Evolutionary conservation across 2,888 invertebrate genomes (phyloP).

Genomic region (Coenonympha arcania): DNA sequence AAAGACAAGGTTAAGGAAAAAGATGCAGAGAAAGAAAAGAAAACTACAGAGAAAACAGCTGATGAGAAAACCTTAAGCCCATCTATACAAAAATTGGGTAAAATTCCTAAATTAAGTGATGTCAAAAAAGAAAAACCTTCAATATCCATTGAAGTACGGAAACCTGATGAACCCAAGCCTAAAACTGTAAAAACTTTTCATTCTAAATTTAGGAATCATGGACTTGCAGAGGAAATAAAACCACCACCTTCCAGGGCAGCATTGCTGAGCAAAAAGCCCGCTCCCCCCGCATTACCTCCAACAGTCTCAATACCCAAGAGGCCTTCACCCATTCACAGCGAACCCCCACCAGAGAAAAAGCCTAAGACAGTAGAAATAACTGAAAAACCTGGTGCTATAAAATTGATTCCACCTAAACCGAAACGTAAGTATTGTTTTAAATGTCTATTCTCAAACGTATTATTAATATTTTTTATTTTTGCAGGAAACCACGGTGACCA

Average conservation of each 20-base stretch:
- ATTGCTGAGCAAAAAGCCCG: conserved; percentile 74
- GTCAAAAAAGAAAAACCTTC: conserved; percentile 80
- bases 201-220: conserved; percentile 93
- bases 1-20: conserved; percentile 48
- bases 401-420: conserved; percentile 89
- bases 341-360: conserved; percentile 83
- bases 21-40: conserved; percentile 43
- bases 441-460: conserved; percentile 28
- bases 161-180: conserved; percentile 81
- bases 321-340: conserved; percentile 66
- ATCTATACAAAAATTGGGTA: conserved; percentile 81
- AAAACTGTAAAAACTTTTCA: conserved; percentile 94
- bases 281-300: conserved; percentile 63
- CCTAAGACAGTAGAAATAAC: conserved; percentile 71
- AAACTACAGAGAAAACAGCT: conserved; percentile 76
- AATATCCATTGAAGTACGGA: conserved; percentile 86
- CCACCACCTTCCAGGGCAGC: conserved; percentile 86
- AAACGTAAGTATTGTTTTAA: conserved; percentile 85
- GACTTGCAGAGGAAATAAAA: conserved; percentile 88
- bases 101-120: conserved; percentile 82
- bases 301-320: conserved; percentile 61
- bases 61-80: conserved; percentile 79
- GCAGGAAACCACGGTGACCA: conserved; percentile 43
- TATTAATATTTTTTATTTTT: conserved; percentile 62
- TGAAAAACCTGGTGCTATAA: conserved; percentile 83